Percentiles rank a stretch among this genome's conserved stretches.
These are phyloP conservation scores for Noctua pronuba DNA, from an alignment of 2,888 invertebrate species.

Conservation along the genomic window DNA sequence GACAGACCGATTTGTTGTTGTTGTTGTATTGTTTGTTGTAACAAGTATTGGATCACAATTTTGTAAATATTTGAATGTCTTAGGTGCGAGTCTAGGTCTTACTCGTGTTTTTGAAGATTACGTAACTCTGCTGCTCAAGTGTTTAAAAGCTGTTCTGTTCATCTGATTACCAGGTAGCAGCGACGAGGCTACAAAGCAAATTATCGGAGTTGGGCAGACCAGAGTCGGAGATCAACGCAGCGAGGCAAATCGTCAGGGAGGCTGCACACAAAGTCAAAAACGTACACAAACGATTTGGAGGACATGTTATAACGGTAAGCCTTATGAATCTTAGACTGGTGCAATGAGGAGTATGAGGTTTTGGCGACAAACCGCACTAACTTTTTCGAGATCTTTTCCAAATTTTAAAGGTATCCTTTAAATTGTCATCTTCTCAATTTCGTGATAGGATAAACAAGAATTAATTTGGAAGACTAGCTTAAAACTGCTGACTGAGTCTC, in stretches of 20 bases:
- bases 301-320: constrained; percentile 81
- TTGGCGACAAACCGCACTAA: neutral
- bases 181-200: constrained; percentile 84
- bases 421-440: neutral
- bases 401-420: neutral
- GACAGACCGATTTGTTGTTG: too few species aligned
- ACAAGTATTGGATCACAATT: too few species aligned
- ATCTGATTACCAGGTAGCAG: constrained; percentile 78
- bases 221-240: constrained; percentile 85
- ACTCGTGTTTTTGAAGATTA: neutral
- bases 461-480: neutral
- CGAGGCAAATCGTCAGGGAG: constrained; percentile 84
- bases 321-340: neutral
- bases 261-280: constrained; percentile 87
- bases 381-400: neutral
- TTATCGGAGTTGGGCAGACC: constrained; percentile 86
- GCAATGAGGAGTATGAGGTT: neutral
- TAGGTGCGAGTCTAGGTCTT: neutral
- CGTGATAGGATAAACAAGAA: neutral
- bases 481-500: neutral
- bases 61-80: too few species aligned
- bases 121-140: neutral
- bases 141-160: neutral
- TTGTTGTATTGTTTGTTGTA: too few species aligned
- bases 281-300: constrained; percentile 85